Conservation (phyloP, 2,888 invertebrate genomes). For the Colletes collaris region DNA sequence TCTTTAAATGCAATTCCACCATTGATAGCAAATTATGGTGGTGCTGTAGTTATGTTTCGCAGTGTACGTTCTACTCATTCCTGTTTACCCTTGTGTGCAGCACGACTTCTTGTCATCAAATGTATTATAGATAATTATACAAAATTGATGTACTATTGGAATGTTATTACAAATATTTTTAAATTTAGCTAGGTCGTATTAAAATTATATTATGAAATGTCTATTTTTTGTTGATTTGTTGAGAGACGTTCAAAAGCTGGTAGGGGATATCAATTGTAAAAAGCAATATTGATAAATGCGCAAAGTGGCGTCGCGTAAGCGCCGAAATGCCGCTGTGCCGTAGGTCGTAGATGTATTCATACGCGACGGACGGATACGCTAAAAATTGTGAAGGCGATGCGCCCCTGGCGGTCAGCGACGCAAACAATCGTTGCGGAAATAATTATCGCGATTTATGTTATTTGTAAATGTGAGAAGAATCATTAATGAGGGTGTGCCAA, state of each 20-base stretch:
- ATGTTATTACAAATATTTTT: too few species aligned
- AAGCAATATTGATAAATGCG: slow-evolving; percentile 73
- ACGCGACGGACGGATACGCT: slow-evolving; percentile 30
- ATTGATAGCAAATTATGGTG: too few species aligned
- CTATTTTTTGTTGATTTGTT: neutral
- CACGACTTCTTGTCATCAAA: too few species aligned
- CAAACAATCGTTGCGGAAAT: slow-evolving; percentile 73
- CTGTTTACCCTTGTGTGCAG: too few species aligned
- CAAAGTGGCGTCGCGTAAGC: slow-evolving; percentile 71
- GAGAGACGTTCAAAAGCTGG: slow-evolving; percentile 22
- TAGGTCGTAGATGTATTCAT: slow-evolving; percentile 27
- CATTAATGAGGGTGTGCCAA: slow-evolving; percentile 66
- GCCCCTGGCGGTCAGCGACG: slow-evolving; percentile 69
- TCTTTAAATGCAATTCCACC: too few species aligned
- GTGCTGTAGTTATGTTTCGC: too few species aligned
- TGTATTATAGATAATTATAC: too few species aligned
- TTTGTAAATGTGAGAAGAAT: slow-evolving; percentile 76
- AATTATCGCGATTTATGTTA: slow-evolving; percentile 78
- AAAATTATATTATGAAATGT: neutral
- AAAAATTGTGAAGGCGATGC: slow-evolving; percentile 62
- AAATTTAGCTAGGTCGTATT: too few species aligned
- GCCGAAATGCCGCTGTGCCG: slow-evolving; percentile 30
- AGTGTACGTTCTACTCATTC: too few species aligned
- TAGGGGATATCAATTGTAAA: slow-evolving; percentile 48
- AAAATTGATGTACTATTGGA: too few species aligned